Base-by-base conservation (phyloP, 2,888 invertebrate species). In the Brachyopa scutellaris region DNA sequence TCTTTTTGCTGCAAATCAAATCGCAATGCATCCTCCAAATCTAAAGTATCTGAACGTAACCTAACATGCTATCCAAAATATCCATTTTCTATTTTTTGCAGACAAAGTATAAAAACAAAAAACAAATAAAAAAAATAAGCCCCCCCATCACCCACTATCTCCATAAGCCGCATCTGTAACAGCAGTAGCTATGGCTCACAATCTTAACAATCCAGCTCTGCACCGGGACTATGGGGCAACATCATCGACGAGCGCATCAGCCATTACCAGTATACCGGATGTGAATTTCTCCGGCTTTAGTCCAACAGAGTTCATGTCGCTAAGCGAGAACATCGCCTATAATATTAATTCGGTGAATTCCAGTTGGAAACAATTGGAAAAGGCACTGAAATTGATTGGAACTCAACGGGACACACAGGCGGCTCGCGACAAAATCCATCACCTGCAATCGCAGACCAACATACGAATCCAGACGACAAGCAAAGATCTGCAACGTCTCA, bases 271-370 rank as follows among this genome's bases (percentile, higher is more conserved):
- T 15, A 92, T 93, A 80, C 94, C 95, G 79, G 93, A 94, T 49
- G 95, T 96, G 19, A 94, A 93, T 49, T 94, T 94, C 84, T 92
- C 93, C 6, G 94, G 93, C 80, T 94, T 94, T 88, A 94, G 94
- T 86, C 94, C 94, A 2, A 94, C 94, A 1, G 95, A 95, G 89
- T 93, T 96, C 83, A 94, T 95, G 88, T 94, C 94, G 87, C 91
- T 96, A 49, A 95, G 95, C 87, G 96, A 96, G 88, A 94, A 94
- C 86, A 95, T 97, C 74, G 95, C 94, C 0, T 94, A 95, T 66
- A 96, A 96, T 89, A 94, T 97, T 62, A 95, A 94, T 87, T 93
- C 94, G 0, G 94, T 97, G 57, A 95, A 95, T 87, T 93, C 93
- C 45, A 95, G 94, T 83, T 93, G 95, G 88, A 93, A 93, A 85